Base-by-base conservation (phyloP, 2,797 vertebrate genomes). In the Hippocampus kuda region DNA sequence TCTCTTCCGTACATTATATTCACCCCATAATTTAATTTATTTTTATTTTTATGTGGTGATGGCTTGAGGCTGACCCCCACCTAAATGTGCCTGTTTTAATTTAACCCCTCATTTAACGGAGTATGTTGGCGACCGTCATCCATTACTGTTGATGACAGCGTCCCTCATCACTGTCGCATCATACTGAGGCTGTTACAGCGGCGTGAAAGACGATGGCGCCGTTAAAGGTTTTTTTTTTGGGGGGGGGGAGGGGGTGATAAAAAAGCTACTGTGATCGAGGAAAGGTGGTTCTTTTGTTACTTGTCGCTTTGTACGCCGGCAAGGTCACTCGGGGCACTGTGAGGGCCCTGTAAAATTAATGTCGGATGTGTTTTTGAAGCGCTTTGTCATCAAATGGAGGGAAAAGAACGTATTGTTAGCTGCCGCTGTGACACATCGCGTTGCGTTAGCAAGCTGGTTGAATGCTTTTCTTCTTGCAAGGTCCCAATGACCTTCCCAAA, bases 141-240 rank as follows among this genome's bases (percentile, higher is more conserved):
- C 82, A 87, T 87, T 81, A 82, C 72, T 18, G 77, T 79, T 83
- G 77, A 80, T 82, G 77, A 87, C 84, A 81, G 62, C 20, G 84
- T 84, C 86, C 81, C 79, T 85, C 83, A 86, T 90, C 88, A 85
- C 78, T 80, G 87, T 80, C 79, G 82, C 81, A 81, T 70, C 75
- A 78, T 84, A 84, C 84, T 87, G 87, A 89, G 78, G 34, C 72
- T 66, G 75, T 85, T 82, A 78, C n/a, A n/a, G n/a, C n/a, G n/a
- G n/a, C n/a, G n/a, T 72, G 75, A 83, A 74, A 56, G 70, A 53
- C 70, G 69, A 80, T 57, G 65, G 41, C 11, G 38, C 20, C 61
- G 61, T 22, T 41, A 24, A 63, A 41, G 38, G 22, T 20, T 10
- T 0, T 41, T 12, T 16, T 20, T 13, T 20, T 11, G 12, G 64